Conservation (phyloP, 2,888 invertebrate genomes). For the Spialia ferax region DNA sequence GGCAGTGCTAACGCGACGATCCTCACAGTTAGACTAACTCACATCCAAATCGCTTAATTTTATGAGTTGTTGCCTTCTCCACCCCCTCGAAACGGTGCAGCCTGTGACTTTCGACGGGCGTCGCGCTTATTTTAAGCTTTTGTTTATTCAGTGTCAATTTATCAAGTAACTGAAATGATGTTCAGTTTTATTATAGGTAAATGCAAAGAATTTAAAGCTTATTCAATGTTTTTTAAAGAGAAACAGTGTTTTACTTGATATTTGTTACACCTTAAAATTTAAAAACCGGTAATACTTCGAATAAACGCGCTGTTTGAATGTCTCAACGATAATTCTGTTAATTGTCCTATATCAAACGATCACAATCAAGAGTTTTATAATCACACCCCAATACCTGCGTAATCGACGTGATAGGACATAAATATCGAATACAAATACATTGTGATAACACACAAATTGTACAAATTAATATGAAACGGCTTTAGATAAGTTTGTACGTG, state of each 20-base stretch:
- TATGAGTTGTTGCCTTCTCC: constrained; percentile 87
- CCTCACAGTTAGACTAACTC: constrained; percentile 86
- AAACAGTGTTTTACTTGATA: not conserved
- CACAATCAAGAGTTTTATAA: constrained; percentile 28
- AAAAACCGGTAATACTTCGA: not conserved
- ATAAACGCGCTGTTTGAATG: not conserved
- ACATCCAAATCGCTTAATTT: constrained; percentile 87
- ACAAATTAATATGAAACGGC: constrained; percentile 20
- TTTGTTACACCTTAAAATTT: not conserved
- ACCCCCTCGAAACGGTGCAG: constrained; percentile 73
- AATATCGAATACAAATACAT: constrained; percentile 40
- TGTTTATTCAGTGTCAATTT: not conserved
- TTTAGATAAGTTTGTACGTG: constrained; percentile 10
- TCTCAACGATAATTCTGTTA: constrained; percentile 8
- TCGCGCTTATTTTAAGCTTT: constrained; percentile 35
- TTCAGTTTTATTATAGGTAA: not conserved
- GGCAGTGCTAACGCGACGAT: constrained; percentile 82
- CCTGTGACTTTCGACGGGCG: constrained; percentile 67
- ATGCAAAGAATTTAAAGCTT: not conserved
- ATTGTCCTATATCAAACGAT: constrained; percentile 20
- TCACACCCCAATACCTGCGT: constrained; percentile 29
- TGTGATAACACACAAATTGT: constrained; percentile 29
- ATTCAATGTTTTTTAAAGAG: no score
- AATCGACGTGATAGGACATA: constrained; percentile 37
- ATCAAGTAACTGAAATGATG: not conserved